A percentile compares a stretch with the other conserved stretches of the same genome.
phyloP scores from a whole-genome alignment of 2,797 vertebrate genomes.

The Darevskia nairensis region DNA sequence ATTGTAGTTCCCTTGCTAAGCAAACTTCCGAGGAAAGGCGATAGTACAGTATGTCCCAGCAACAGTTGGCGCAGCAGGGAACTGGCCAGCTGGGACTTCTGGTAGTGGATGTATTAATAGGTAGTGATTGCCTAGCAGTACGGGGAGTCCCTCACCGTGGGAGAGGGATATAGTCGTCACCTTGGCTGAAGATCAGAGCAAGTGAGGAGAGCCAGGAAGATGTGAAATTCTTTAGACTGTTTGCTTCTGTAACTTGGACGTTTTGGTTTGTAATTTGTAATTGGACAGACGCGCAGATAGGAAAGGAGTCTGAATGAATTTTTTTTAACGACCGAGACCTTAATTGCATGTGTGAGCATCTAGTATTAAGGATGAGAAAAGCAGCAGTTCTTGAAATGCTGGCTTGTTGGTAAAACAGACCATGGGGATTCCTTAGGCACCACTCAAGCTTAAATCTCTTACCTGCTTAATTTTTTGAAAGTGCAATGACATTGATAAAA shows the following conservation, averaged over 20 bases:
- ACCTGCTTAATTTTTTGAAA: too few relatives aligned
- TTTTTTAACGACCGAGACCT: rapidly evolving
- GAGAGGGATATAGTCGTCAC: neutral
- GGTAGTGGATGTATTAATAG: neutral
- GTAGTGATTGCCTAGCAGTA: rapidly evolving
- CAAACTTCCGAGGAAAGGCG: neutral
- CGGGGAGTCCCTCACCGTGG: neutral
- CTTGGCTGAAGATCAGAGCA: neutral
- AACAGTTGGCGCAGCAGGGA: neutral
- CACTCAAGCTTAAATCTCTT: neutral
- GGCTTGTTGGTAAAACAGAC: neutral
- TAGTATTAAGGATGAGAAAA: rapidly evolving
- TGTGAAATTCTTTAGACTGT: rapidly evolving
- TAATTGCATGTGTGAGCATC: neutral
- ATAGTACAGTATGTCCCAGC: neutral
- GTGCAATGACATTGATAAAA: neutral
- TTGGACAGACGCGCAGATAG: rapidly evolving
- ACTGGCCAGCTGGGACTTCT: too few relatives aligned
- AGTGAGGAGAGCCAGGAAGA: rapidly evolving
- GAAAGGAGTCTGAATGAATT: rapidly evolving
- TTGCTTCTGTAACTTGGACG: neutral
- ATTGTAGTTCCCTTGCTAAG: too few relatives aligned
- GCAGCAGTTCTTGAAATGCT: neutral
- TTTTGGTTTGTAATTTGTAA: neutral
- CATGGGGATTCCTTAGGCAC: too few relatives aligned